phyloP scores from a whole-genome alignment of 2,113 vertebrate genomes.

The Ictalurus punctatus region DNA sequence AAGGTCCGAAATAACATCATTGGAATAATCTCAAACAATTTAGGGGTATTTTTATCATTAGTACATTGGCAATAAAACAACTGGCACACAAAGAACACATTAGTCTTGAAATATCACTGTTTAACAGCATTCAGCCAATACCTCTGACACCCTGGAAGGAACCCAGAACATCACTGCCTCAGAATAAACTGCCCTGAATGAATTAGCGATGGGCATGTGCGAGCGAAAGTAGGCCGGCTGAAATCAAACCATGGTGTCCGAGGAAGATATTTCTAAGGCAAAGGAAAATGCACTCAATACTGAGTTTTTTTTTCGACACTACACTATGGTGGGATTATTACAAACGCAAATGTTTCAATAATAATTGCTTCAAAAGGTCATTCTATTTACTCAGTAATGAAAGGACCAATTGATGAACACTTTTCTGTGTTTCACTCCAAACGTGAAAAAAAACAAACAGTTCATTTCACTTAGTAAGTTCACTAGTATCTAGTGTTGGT shows the following conservation, averaged over 20 bases:
- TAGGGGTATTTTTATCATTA: not conserved
- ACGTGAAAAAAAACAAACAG: not conserved
- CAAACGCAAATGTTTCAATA: not conserved
- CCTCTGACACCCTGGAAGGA: not conserved
- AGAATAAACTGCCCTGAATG: slow-evolving; percentile 1
- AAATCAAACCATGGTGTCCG: not conserved
- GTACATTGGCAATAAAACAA: not conserved
- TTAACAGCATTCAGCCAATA: not conserved
- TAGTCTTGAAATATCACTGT: not conserved
- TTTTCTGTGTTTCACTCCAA: not conserved
- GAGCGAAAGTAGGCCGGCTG: not conserved
- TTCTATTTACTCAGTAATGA: not conserved
- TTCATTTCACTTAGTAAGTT: not conserved
- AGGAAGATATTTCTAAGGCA: not conserved
- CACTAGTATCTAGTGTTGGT: not conserved
- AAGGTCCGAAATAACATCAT: not conserved
- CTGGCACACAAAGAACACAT: not conserved
- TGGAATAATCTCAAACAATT: not conserved
- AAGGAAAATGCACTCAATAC: not conserved
- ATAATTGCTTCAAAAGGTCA: not conserved
- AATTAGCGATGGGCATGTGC: not conserved
- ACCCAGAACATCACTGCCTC: not conserved
- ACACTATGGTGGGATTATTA: not conserved
- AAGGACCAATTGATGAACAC: not conserved
- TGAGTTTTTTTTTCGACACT: not conserved